These are phyloP conservation scores for Chymomyza procnemis DNA, from an alignment of 2,888 invertebrate species.

Conservation along the genomic window DNA sequence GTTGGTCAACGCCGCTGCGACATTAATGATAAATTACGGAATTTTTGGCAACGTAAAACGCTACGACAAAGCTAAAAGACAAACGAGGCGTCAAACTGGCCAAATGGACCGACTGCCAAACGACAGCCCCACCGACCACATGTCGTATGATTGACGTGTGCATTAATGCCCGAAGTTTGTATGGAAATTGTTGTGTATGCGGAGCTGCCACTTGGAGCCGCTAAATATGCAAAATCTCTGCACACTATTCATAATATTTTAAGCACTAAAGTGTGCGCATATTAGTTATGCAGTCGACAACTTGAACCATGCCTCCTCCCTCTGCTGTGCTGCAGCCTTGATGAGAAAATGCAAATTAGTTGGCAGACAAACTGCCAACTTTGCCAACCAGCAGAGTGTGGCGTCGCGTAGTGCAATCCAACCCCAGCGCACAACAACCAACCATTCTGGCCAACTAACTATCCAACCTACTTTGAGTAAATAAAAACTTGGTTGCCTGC, in stretches of 20 bases:
- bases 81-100: neutral
- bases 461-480: neutral
- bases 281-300: constrained; percentile 63
- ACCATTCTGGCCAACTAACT: neutral
- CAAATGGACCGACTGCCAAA: too few relatives aligned
- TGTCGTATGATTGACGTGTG: constrained; percentile 69
- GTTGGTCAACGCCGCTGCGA: neutral
- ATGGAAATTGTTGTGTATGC: neutral
- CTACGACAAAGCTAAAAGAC: neutral
- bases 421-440: neutral
- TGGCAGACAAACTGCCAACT: constrained; percentile 59
- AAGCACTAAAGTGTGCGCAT: constrained; percentile 14
- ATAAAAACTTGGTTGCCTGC: constrained; percentile 27
- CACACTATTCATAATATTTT: constrained; percentile 59
- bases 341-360: constrained; percentile 72
- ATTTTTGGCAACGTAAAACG: neutral
- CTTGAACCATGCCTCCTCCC: neutral
- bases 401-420: too few relatives aligned
- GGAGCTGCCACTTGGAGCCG: neutral
- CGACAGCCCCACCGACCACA: constrained; percentile 54
- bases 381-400: constrained; percentile 42
- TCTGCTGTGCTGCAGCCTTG: constrained; percentile 40
- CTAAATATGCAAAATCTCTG: constrained; percentile 49
- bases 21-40: constrained; percentile 55
- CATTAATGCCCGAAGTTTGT: constrained; percentile 52